phyloP scores from a whole-genome alignment of 2,113 vertebrate species.

The Odocoileus hemionus region DNA sequence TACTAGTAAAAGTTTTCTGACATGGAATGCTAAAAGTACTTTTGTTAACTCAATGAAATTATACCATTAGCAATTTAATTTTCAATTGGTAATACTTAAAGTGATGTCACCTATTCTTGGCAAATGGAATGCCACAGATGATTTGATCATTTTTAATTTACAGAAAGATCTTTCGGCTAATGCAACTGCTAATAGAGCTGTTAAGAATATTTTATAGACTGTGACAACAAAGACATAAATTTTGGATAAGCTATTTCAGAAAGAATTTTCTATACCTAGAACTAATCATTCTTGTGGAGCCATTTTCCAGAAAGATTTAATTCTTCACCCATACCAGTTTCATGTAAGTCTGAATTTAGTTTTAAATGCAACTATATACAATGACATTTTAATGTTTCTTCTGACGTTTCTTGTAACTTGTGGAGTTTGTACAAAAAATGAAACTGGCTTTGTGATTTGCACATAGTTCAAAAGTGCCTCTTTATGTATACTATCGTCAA shows the following conservation, averaged over 20 bases:
- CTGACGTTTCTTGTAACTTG: not conserved
- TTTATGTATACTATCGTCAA: not conserved
- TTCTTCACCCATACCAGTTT: not conserved
- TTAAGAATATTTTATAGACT: not conserved
- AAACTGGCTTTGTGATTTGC: not conserved
- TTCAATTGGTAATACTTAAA: not conserved
- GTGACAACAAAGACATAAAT: not conserved
- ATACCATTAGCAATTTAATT: not conserved
- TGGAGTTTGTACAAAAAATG: not conserved
- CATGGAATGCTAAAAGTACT: not conserved
- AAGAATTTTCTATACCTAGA: not conserved
- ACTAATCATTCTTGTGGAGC: not conserved
- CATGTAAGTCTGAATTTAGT: not conserved
- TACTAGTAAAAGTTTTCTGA: not conserved
- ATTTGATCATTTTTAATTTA: constrained; percentile 19
- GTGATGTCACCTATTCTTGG: not conserved
- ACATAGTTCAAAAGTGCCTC: not conserved
- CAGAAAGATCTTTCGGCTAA: not conserved
- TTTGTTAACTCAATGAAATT: not conserved
- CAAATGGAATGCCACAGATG: not conserved
- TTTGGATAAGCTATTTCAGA: not conserved
- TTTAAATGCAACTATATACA: not conserved
- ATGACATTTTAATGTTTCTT: not conserved
- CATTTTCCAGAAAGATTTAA: not conserved
- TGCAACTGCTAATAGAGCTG: not conserved